Percentiles rank a stretch among this genome's conserved stretches.
phyloP scores from a whole-genome alignment of 2,797 vertebrate genomes.

The Protonibea diacanthus region DNA sequence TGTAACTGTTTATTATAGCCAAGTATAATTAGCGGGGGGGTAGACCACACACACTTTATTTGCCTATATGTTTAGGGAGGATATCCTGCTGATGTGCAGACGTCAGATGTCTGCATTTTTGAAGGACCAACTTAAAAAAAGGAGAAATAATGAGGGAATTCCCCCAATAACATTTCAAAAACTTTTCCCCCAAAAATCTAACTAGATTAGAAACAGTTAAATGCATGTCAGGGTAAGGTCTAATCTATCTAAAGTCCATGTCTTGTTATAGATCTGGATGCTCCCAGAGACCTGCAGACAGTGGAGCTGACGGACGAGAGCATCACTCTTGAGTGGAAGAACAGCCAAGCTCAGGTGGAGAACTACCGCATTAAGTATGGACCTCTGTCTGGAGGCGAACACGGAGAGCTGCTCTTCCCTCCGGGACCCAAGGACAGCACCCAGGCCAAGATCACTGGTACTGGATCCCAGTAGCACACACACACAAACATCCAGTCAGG shows the following conservation, averaged over 20 bases:
- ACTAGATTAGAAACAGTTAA: background rate
- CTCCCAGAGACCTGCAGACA: conserved; percentile 89
- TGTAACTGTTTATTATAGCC: conserved; percentile 15
- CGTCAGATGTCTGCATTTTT: conserved; percentile 4
- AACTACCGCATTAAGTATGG: conserved; percentile 95
- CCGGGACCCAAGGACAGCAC: conserved; percentile 88
- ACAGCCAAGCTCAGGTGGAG: conserved; percentile 89
- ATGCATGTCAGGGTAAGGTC: background rate
- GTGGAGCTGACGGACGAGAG: conserved; percentile 92
- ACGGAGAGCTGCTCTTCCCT: conserved; percentile 90
- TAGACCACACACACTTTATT: conserved; percentile 56
- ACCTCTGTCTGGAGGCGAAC: conserved; percentile 94
- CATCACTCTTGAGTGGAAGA: conserved; percentile 96
- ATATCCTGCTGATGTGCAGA: conserved; percentile 39
- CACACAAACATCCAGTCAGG: background rate
- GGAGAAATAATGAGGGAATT: conserved; percentile 1
- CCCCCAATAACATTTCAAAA: too few relatives aligned
- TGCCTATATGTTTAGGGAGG: conserved; percentile 40
- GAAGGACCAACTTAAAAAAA: background rate
- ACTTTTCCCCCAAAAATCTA: too few relatives aligned
- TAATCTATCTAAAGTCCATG: background rate
- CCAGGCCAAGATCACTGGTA: conserved; percentile 92
- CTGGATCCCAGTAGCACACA: background rate
- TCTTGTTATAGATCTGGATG: conserved; percentile 90
- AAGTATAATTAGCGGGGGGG: conserved; percentile 29